These are phyloP conservation scores for Rhynchomys soricoides DNA, from an alignment of 2,113 vertebrate genomes.

Conservation along the genomic window DNA sequence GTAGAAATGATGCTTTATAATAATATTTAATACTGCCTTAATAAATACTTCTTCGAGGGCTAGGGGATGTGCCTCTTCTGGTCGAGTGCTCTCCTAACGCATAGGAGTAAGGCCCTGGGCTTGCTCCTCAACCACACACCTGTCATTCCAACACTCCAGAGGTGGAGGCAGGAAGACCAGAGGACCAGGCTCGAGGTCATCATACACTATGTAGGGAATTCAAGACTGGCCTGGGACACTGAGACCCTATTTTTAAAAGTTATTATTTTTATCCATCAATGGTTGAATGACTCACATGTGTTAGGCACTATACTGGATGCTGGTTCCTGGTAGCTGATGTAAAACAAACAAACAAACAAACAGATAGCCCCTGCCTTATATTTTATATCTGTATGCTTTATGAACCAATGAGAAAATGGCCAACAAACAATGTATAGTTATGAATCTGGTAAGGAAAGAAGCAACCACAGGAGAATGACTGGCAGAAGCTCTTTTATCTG, in stretches of 20 bases:
- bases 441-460: slow-evolving; percentile 2
- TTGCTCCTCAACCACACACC: background rate
- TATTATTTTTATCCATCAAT: background rate
- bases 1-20: background rate
- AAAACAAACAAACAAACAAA: background rate
- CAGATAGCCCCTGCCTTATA: background rate
- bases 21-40: background rate
- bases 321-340: background rate
- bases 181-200: background rate
- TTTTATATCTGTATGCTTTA: background rate
- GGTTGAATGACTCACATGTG: background rate
- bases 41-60: background rate
- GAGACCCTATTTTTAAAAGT: background rate
- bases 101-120: background rate
- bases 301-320: background rate
- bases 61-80: background rate
- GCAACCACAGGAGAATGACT: background rate
- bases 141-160: background rate
- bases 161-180: background rate
- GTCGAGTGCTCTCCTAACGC: background rate
- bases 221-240: background rate
- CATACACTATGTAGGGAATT: background rate
- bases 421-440: background rate
- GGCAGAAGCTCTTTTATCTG: slow-evolving; percentile 6
- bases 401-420: slow-evolving; percentile 4